These are phyloP conservation scores for Mizuhopecten yessoensis DNA, from an alignment of 1,140 invertebrate species.

Conservation along the genomic window DNA sequence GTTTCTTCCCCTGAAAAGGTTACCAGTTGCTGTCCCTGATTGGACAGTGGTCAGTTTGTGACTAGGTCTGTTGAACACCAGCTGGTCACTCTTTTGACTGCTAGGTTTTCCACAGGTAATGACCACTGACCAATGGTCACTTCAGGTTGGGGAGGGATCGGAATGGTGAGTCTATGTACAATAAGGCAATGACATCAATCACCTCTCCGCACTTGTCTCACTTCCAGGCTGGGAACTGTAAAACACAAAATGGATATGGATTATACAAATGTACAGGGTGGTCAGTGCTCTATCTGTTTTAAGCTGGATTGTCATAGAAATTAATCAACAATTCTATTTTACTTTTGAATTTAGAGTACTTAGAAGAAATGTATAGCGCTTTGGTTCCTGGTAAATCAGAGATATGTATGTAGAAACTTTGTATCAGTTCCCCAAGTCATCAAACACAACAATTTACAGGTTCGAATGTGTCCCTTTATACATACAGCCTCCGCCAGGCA, in stretches of 20 bases:
- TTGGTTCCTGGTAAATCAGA: too few relatives aligned
- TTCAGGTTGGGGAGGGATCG: neutral
- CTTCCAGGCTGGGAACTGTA: neutral
- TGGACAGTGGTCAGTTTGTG: neutral
- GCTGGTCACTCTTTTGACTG: neutral
- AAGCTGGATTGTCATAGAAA: too few relatives aligned
- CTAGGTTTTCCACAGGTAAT: neutral
- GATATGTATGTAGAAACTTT: too few relatives aligned
- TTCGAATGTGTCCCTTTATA: too few relatives aligned
- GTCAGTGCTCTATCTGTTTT: too few relatives aligned
- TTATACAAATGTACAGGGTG: too few relatives aligned
- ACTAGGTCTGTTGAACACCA: neutral
- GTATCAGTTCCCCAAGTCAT: too few relatives aligned
- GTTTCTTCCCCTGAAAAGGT: neutral
- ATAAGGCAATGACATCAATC: neutral
- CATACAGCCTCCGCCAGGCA: too few relatives aligned
- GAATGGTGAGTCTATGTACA: neutral
- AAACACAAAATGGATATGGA: neutral
- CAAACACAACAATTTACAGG: too few relatives aligned
- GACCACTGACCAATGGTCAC: neutral
- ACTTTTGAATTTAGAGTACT: too few relatives aligned
- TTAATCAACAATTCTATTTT: too few relatives aligned
- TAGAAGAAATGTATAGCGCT: too few relatives aligned
- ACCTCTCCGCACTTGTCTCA: slow-evolving; percentile 25
- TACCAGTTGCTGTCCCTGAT: neutral